phyloP scores from a whole-genome alignment of 2,888 invertebrate species.

The Agrypnus murinus region DNA sequence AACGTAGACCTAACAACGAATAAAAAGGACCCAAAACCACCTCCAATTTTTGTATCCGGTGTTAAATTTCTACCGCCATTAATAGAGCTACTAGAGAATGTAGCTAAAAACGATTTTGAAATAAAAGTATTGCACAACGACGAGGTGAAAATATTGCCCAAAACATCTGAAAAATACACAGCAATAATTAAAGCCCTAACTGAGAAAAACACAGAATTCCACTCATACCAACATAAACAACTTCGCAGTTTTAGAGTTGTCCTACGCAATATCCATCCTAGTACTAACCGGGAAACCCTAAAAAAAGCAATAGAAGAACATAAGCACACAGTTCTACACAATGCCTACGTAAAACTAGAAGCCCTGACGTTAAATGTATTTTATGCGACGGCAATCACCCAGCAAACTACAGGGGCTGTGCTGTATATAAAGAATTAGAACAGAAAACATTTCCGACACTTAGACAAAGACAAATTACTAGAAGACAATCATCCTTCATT shows the following conservation, averaged over 20 bases:
- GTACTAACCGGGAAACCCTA: conserved; percentile 6
- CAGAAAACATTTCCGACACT: not conserved
- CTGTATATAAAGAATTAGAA: conserved; percentile 17
- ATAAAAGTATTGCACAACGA: conserved; percentile 24
- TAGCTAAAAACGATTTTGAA: conserved; percentile 22
- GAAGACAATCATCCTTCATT: not conserved
- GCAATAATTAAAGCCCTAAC: conserved; percentile 2
- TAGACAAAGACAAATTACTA: not conserved
- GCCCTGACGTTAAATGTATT: conserved; percentile 16
- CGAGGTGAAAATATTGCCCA: conserved; percentile 28
- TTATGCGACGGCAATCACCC: conserved; percentile 24
- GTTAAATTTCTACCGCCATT: conserved; percentile 22
- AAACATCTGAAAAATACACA: not conserved
- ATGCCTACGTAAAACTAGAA: conserved; percentile 19
- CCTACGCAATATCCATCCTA: conserved; percentile 14
- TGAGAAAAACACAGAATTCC: conserved; percentile 31
- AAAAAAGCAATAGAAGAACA: conserved; percentile 19
- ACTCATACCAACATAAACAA: conserved; percentile 28
- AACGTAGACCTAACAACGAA: conserved; percentile 6
- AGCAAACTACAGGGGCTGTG: conserved; percentile 13
- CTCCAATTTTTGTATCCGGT: conserved; percentile 15
- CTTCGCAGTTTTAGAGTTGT: conserved; percentile 20
- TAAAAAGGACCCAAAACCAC: no score
- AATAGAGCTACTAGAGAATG: conserved; percentile 17
- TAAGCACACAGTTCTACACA: conserved; percentile 6